phyloP scores from a whole-genome alignment of 2,797 vertebrate species.

The Thunnus albacares region DNA sequence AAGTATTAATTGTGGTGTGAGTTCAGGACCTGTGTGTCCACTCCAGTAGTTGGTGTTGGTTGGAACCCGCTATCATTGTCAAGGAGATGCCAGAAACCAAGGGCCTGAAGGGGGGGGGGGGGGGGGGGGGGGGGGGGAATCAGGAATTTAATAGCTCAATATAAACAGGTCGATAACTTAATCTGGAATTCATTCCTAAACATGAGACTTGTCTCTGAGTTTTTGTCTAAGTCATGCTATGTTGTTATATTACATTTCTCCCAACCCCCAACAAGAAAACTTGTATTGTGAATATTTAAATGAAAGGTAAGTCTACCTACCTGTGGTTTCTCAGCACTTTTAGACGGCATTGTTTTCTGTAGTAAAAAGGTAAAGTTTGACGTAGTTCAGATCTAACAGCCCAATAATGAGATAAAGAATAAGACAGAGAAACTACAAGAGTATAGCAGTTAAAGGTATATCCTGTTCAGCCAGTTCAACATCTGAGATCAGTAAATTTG shows the following conservation, averaged over 20 bases:
- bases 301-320: constrained; percentile 1
- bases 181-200: neutral
- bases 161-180: neutral
- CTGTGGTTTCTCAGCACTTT: no score
- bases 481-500: neutral
- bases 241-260: neutral
- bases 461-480: neutral
- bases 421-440: no score
- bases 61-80: accelerated
- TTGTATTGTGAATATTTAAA: neutral
- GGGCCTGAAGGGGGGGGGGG: neutral
- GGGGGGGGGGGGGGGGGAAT: neutral
- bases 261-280: neutral
- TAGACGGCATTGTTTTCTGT: no score
- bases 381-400: no score
- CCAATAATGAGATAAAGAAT: no score
- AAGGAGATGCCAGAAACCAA: accelerated
- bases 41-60: neutral
- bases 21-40: neutral
- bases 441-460: no score
- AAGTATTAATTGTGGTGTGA: no score
- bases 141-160: no score
- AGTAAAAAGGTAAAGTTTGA: no score
- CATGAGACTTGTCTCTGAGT: no score
- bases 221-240: neutral